Conservation (phyloP, 2,113 vertebrate genomes). For the Hiodon alosoides region DNA sequence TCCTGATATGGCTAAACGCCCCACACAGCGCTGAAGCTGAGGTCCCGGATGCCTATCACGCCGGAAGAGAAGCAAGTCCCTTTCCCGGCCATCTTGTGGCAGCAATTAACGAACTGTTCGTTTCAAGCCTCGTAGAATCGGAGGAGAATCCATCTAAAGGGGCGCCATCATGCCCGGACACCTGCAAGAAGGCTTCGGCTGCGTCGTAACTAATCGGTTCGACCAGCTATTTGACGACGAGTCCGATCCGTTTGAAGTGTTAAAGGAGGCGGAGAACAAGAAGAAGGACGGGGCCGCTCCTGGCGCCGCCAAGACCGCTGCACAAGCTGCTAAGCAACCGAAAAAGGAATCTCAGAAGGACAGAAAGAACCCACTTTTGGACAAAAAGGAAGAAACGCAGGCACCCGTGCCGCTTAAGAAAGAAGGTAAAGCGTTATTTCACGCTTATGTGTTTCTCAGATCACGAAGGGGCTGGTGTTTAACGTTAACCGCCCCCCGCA, state of each 20-base stretch:
- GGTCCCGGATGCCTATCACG: constrained; percentile 81
- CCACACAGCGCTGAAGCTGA: constrained; percentile 54
- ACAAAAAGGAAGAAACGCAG: constrained; percentile 75
- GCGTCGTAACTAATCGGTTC: constrained; percentile 93
- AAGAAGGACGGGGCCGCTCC: constrained; percentile 80
- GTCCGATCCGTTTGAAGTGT: constrained; percentile 87
- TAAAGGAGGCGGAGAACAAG: constrained; percentile 85
- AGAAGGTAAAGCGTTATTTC: constrained; percentile 63
- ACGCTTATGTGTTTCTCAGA: background rate
- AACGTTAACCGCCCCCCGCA: constrained; percentile 15
- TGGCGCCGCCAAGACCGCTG: constrained; percentile 72
- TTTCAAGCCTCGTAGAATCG: constrained; percentile 82
- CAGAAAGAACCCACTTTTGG: constrained; percentile 71
- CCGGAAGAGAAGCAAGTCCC: constrained; percentile 95
- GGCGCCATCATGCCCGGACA: constrained; percentile 98
- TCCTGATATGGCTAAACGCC: constrained; percentile 55
- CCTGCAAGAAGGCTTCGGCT: constrained; percentile 96
- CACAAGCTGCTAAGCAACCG: constrained; percentile 77
- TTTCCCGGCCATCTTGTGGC: constrained; percentile 97
- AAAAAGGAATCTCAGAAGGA: constrained; percentile 91
- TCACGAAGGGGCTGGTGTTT: background rate
- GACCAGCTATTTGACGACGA: constrained; percentile 96
- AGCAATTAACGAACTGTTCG: constrained; percentile 75
- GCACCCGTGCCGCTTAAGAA: constrained; percentile 75
- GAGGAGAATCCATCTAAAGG: constrained; percentile 89